phyloP scores from a whole-genome alignment of 2,797 vertebrate species.

The Anguilla anguilla region DNA sequence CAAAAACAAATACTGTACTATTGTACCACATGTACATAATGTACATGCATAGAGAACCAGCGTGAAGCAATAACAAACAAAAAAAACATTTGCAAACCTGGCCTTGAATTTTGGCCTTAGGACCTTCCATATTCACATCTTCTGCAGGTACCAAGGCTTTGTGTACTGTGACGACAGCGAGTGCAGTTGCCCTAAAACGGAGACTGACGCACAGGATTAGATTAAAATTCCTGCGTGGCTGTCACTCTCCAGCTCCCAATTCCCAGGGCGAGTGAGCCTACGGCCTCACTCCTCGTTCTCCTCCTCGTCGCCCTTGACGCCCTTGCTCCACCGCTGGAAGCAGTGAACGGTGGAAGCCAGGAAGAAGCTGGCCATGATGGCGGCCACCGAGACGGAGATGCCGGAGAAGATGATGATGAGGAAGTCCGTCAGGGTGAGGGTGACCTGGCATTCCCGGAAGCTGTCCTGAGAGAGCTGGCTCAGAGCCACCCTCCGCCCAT shows the following conservation, averaged over 20 bases:
- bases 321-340: conserved; percentile 96
- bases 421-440: conserved; percentile 90
- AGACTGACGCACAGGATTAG: background rate
- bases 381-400: conserved; percentile 91
- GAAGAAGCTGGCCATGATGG: conserved; percentile 97
- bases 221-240: conserved; percentile 1
- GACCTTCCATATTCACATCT: background rate
- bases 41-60: conserved; percentile 49
- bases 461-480: conserved; percentile 92
- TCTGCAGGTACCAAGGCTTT: background rate
- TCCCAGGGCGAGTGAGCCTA: background rate
- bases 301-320: conserved; percentile 90
- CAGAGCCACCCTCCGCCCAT: conserved; percentile 85
- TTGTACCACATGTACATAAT: conserved; percentile 30
- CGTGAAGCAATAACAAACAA: conserved; percentile 43
- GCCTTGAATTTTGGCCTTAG: background rate
- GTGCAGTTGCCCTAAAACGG: background rate
- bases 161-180: background rate
- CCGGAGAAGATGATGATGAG: conserved; percentile 98
- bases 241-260: background rate
- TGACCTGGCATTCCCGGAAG: conserved; percentile 93
- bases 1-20: conserved; percentile 26
- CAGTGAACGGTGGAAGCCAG: conserved; percentile 95
- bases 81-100: conserved; percentile 29
- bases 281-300: conserved; percentile 84